Base-by-base conservation (phyloP, 37 sponge, comb jelly and placozoan species). In the Axinella damicornis region DNA sequence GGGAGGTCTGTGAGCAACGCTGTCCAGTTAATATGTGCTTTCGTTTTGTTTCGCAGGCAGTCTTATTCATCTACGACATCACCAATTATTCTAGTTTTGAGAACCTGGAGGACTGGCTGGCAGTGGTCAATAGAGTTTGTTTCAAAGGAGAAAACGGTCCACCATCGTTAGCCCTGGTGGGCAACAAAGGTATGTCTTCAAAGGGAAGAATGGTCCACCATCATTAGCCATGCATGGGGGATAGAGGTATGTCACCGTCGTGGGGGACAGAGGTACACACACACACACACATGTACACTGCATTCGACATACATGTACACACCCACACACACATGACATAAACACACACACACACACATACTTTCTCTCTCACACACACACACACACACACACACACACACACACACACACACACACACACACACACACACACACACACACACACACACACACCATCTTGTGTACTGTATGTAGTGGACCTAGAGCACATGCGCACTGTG, bases 41-140 rank as follows among this genome's bases (percentile, higher is more conserved):
- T 46, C 9, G 4, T 46, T 46, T 46, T 46, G 6, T 9, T 46
- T 46, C 9, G 46, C 75, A 97, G 95, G 83, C 77, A 2, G 88
- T 96, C 12, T 39, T 98, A 78, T 79, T 98, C 54, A 88, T 98
- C 27, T 98, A 98, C 77, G 99, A 98, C 74, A 89, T 98, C 40
- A 98, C 99, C 5, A 98, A 98, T 79, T 84, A 88, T 39, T 88
- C 92, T 21, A 96, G 93, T 65, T 98, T 98, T 94, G 95, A 91
- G 36, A 94, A 98, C 55, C 71, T 98, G 20, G 93, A 98, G 17
- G 99, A 98, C 20, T 98, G 99, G 99, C 27, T 89, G 34, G 77
- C 87, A 19, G 74, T 79, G 40, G 87, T 96, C 27, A 84, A 82
- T 54, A 87, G 74, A 36, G 86, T 82, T 4, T 87, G 82, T 57